phyloP scores from a whole-genome alignment of 2,113 vertebrate species.

The Colinus virginianus region DNA sequence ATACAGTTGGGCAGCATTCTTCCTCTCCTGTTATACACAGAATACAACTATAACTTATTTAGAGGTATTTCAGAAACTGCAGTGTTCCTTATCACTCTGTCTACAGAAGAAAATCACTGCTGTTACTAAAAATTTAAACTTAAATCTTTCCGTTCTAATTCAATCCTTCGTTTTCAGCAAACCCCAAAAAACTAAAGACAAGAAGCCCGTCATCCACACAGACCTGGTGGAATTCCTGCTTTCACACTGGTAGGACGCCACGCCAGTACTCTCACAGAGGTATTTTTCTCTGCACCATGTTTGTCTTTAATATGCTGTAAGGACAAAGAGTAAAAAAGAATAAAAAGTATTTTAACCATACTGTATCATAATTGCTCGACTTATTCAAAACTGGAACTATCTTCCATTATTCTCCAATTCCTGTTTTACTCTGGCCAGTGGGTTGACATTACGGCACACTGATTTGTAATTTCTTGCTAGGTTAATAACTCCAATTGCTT shows the following conservation, averaged over 20 bases:
- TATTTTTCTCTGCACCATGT: not conserved
- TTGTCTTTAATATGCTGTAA: slow-evolving; percentile 67
- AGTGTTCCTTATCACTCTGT: not conserved
- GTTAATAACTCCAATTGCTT: not conserved
- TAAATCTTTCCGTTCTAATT: not conserved
- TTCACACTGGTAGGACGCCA: slow-evolving; percentile 72
- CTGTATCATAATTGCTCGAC: not conserved
- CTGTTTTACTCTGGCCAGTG: not conserved
- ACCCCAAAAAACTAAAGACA: not conserved
- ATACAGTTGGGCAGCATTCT: not conserved
- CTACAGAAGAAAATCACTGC: not conserved
- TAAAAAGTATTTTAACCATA: not conserved
- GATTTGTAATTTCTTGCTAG: not conserved
- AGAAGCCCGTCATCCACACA: not conserved
- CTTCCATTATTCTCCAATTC: not conserved
- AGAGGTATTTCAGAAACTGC: not conserved
- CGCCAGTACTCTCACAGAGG: not conserved
- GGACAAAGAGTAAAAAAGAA: not conserved
- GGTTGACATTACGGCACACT: not conserved
- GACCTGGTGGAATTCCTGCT: slow-evolving; percentile 77
- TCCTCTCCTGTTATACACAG: not conserved
- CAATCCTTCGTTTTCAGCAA: not conserved
- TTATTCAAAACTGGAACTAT: not conserved
- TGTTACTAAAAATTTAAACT: not conserved
- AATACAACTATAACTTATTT: not conserved